Base-by-base conservation (phyloP, 2,888 invertebrate species). In the Perizoma affinitatum region DNA sequence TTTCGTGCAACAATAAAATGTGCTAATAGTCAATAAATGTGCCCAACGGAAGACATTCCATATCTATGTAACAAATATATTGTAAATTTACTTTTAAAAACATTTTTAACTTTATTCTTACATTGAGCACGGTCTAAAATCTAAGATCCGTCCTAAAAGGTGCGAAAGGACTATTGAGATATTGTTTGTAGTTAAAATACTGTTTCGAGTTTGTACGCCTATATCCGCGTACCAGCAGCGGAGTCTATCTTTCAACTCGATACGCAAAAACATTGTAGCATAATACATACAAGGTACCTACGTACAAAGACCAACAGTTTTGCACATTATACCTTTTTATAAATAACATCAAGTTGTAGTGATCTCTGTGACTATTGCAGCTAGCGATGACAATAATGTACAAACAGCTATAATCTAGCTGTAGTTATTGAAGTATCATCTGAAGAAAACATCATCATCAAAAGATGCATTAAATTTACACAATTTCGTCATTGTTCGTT, bases 41-140 rank as follows among this genome's bases (percentile, higher is more conserved):
- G 92, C 89, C 85, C 72, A 93, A 93, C 92, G 93, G 93, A 93
- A 93, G 93, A 93, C 93, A 85, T 90, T 88, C 78, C 97, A 93
- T 97, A 97, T 66, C 7, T 46, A 52, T 85, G 97, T 97, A 93
- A 97, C 95, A 94, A 97, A 97, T 93, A 97, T 95, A 94, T 97
- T 96, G 95, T 97, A 78, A 85, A 80, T 78, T 84, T 83, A 80
- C 78, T 84, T 83, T 83, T 76, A 81, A 85, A 88, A 90, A 87
- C 82, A 82, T 86, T 84, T 82, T 86, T 80, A 87, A 90, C 85
- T 86, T 87, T 88, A 87, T 79, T 82, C 80, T 84, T 86, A 91
- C 85, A 87, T 92, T 92, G 92, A 92, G 92, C 92, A 92, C 82
- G 85, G 84, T 84, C 80, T 75, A 78, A 22, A 22, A 78, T 78